Evolutionary conservation across 2,888 invertebrate species (phyloP).

Genomic region (Druceiella hillmani): DNA sequence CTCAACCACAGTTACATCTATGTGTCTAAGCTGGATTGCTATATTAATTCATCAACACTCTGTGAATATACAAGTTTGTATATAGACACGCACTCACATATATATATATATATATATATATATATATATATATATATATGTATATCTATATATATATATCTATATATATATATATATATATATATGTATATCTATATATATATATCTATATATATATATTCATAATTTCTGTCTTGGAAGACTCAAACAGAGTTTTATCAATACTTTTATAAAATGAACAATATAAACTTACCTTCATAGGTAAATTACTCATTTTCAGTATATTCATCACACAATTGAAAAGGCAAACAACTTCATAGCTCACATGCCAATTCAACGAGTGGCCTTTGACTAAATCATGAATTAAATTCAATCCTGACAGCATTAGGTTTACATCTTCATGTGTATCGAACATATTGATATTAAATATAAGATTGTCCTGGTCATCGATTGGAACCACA

Average conservation of each 20-base stretch:
- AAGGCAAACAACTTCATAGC: constrained; percentile 28
- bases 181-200: too few relatives aligned
- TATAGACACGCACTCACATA: too few relatives aligned
- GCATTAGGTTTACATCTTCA: constrained; percentile 29
- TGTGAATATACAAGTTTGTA: too few relatives aligned
- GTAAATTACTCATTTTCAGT: constrained; percentile 26
- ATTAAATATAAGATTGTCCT: constrained; percentile 28
- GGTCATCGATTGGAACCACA: constrained; percentile 30
- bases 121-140: too few relatives aligned
- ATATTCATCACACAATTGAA: constrained; percentile 29
- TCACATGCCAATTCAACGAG: constrained; percentile 31
- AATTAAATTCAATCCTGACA: constrained; percentile 25
- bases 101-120: too few relatives aligned
- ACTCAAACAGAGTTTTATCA: constrained; percentile 9
- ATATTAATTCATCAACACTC: too few relatives aligned
- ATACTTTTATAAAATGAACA: constrained; percentile 7
- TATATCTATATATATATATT: too few relatives aligned
- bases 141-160: too few relatives aligned
- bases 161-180: too few relatives aligned
- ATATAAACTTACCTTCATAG: constrained; percentile 25
- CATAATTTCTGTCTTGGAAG: too few relatives aligned
- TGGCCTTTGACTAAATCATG: constrained; percentile 30
- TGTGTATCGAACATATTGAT: constrained; percentile 32
- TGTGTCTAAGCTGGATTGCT: too few relatives aligned
- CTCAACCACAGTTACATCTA: too few relatives aligned